Conservation (phyloP, 2,113 vertebrate species). For the Oostethus manadensis region DNA sequence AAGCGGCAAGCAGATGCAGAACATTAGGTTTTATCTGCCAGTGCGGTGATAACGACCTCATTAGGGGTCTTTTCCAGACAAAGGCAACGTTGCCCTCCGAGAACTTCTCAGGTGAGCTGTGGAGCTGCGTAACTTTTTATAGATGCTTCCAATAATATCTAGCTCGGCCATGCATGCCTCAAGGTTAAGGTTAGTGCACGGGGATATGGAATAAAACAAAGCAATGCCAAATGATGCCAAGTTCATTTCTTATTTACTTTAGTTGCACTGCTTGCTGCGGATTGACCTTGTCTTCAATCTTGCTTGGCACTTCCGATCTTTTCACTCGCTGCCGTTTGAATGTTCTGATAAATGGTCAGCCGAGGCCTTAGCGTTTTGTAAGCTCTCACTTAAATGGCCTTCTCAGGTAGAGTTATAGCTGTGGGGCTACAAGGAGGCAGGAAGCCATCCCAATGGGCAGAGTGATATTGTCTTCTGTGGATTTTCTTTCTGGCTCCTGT, state of each 20-base stretch:
- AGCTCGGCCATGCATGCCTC: constrained; percentile 55
- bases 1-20: constrained; percentile 36
- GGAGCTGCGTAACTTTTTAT: constrained; percentile 51
- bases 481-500: not conserved
- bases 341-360: not conserved
- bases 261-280: too few species aligned
- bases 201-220: constrained; percentile 1
- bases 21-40: constrained; percentile 37
- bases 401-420: not conserved
- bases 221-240: not conserved
- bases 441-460: not conserved
- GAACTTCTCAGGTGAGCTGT: not conserved
- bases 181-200: constrained; percentile 33
- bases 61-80: constrained; percentile 40
- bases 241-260: not conserved
- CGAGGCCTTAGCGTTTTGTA: not conserved
- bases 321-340: not conserved
- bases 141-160: constrained; percentile 63
- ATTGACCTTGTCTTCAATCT: not conserved
- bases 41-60: constrained; percentile 36
- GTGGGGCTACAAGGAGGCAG: not conserved
- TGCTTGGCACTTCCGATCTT: not conserved
- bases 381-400: not conserved
- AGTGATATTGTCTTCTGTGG: not conserved
- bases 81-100: constrained; percentile 7